Percentiles rank a stretch among this genome's conserved stretches.
Evolutionary conservation across 1,140 invertebrate genomes (phyloP).

Genomic region (Geopemphigus sp.): DNA sequence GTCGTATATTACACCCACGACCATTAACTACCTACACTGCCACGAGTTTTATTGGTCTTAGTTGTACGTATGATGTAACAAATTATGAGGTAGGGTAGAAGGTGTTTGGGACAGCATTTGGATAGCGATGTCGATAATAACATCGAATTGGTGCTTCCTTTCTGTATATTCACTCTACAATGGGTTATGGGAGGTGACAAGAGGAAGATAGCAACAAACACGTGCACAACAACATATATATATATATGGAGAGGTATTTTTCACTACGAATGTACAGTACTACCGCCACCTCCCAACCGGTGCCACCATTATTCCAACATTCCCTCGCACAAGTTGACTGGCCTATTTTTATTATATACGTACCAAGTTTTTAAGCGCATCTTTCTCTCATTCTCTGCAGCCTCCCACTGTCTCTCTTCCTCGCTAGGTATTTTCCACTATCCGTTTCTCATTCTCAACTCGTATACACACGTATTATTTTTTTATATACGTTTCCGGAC

Average conservation of each 20-base stretch:
- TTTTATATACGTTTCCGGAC: conserved; percentile 31
- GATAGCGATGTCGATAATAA: background rate
- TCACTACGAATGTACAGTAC: background rate
- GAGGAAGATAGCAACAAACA: background rate
- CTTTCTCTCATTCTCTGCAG: background rate
- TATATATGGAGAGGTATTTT: background rate
- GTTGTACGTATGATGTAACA: background rate
- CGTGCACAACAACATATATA: conserved; percentile 4
- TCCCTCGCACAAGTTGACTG: background rate
- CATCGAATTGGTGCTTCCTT: background rate
- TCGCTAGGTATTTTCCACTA: background rate
- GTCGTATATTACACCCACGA: background rate
- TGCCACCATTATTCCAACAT: background rate
- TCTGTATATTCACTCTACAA: conserved; percentile 11
- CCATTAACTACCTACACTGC: too few relatives aligned
- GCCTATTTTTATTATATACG: conserved; percentile 27
- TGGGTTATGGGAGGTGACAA: background rate
- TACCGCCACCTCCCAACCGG: too few relatives aligned
- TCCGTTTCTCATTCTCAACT: conserved; percentile 14
- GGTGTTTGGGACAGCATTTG: too few relatives aligned
- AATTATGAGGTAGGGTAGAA: background rate
- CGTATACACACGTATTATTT: conserved; percentile 13
- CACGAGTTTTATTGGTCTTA: too few relatives aligned
- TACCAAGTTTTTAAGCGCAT: conserved; percentile 13
- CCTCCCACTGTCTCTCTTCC: too few relatives aligned